Percentiles rank a stretch among this genome's conserved stretches.
These are phyloP conservation scores for Laupala kohalensis DNA, from an alignment of 1,140 invertebrate genomes.

Conservation along the genomic window DNA sequence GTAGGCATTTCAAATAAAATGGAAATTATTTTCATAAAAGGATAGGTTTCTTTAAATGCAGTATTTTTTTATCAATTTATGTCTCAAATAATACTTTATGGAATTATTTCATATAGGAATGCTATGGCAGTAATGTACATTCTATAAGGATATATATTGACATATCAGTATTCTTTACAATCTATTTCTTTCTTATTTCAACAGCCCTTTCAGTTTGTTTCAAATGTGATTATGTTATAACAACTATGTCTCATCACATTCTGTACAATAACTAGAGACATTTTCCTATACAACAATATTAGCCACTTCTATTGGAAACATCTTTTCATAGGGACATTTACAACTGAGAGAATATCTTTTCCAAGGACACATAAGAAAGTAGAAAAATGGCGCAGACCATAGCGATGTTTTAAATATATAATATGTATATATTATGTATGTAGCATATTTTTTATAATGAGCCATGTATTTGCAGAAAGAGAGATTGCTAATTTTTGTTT, in stretches of 20 bases:
- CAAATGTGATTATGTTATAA: constrained; percentile 13
- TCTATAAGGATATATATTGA: neutral
- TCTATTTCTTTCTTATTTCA: constrained; percentile 5
- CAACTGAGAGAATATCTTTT: constrained; percentile 8
- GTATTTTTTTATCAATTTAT: too few relatives aligned
- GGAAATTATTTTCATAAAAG: neutral
- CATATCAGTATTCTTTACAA: constrained; percentile 1
- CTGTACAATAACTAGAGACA: constrained; percentile 13
- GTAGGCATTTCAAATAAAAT: neutral
- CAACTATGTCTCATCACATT: constrained; percentile 9
- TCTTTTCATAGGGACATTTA: constrained; percentile 6
- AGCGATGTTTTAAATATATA: constrained; percentile 1
- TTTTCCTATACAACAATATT: constrained; percentile 14
- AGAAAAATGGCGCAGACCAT: constrained; percentile 14
- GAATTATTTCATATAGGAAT: neutral
- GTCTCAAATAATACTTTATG: neutral
- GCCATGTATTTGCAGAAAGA: neutral
- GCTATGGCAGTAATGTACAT: neutral
- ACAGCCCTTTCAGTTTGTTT: constrained; percentile 10
- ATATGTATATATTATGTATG: neutral
- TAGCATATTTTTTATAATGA: neutral
- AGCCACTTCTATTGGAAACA: constrained; percentile 11
- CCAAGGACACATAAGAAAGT: constrained; percentile 14
- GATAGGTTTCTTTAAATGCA: neutral
- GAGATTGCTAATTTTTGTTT: neutral